Evolutionary conservation across 2,113 vertebrate genomes (phyloP), one percentile per base, ranked within the genome.

Genomic region (Grammomys dolichurus): DNA sequence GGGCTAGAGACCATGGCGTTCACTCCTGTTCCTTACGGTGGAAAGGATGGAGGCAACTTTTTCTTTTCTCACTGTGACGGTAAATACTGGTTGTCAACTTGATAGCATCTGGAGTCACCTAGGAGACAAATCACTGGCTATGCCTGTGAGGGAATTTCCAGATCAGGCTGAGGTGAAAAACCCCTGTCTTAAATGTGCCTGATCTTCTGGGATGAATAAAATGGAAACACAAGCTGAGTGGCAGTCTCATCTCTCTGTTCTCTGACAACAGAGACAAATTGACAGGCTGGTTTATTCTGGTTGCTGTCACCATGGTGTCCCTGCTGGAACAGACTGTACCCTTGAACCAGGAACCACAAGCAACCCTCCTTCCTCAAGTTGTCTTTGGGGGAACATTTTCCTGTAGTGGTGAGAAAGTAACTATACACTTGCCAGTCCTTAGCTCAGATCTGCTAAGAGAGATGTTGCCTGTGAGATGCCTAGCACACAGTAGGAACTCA

Each of bases 1-100:
- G 0, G 3, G 19, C 51, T 1, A 0, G 56, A 82, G 28, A 9
- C 7, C 0, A 10, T 58, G n/a, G 78, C 13, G 17, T 16, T 4
- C 43, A 58, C 36, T 26, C 43, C 60, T 72, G 28, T 17, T 4
- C 1, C 60, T 90, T 20, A 9, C 10, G n/a, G 76, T 7, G 16
- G 48, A 60, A 56, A 46, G 72, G n/a, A 11, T 11, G 0, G 19
- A 84, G 84, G 26, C 7, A 31, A 73, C 6, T 93, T 73, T 31
- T 36, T 33, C 3, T 63, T 65, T 80, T 94, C 87, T 48, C 63
- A 13, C 82, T 48, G 60, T 36, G 63, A 67, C 11, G 40, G 58
- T 65, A 65, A 86, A 86, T 22, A 65, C 1, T 22, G 43, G 43
- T 22, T 36, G 28, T 67, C 60, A 67, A 7, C 16, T 31, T 48